Evolutionary conservation across 1,140 invertebrate genomes (phyloP).

Genomic region (Drosophila athabasca): DNA sequence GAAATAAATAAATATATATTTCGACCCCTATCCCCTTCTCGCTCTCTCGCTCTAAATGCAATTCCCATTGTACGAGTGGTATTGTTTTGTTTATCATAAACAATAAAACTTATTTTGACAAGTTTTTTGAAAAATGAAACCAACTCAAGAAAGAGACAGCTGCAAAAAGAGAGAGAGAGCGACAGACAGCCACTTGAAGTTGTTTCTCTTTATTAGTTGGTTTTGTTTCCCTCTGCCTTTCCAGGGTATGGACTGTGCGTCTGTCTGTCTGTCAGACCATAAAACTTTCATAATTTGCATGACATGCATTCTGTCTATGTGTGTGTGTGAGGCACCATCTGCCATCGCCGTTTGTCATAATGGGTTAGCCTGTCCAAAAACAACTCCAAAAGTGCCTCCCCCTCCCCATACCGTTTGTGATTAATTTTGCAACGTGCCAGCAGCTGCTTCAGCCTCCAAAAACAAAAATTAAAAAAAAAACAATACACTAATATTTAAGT

Average conservation of each 20-base stretch:
- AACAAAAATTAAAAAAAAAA: conserved; percentile 7
- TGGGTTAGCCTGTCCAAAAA: conserved; percentile 57
- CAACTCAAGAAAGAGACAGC: conserved; percentile 19
- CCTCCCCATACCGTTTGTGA: conserved; percentile 37
- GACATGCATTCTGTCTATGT: conserved; percentile 52
- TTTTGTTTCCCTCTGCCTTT: neutral
- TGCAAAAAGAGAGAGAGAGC: neutral
- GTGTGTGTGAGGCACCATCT: conserved; percentile 52
- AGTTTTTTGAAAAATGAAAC: conserved; percentile 67
- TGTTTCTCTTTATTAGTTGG: conserved; percentile 53
- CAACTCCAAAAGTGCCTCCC: conserved; percentile 50
- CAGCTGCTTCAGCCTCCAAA: conserved; percentile 44
- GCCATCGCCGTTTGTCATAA: conserved; percentile 62
- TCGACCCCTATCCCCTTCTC: neutral
- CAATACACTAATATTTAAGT: conserved; percentile 60
- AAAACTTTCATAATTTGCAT: conserved; percentile 78
- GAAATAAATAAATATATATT: conserved; percentile 57
- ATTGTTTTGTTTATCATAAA: conserved; percentile 68
- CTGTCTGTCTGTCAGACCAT: conserved; percentile 19
- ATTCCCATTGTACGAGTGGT: conserved; percentile 31
- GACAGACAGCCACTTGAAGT: conserved; percentile 18
- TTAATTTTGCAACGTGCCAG: conserved; percentile 62
- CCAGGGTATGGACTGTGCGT: neutral
- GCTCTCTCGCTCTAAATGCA: conserved; percentile 19
- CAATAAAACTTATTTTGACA: conserved; percentile 79